These are phyloP conservation scores for Troilus luridus DNA, from an alignment of 2,888 invertebrate genomes.

Conservation along the genomic window DNA sequence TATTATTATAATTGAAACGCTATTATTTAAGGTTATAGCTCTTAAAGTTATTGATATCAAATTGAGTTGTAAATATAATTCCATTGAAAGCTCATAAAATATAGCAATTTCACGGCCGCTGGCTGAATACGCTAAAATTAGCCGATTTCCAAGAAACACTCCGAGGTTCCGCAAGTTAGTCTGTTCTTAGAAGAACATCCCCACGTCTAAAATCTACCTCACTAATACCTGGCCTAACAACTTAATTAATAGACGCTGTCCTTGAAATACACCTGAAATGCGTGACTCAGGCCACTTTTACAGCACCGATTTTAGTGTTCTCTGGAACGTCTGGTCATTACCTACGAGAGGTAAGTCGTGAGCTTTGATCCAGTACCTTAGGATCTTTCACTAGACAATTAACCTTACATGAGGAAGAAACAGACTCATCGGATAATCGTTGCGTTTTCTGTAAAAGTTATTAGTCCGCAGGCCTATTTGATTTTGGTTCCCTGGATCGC, in stretches of 20 bases:
- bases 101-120: neutral
- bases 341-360: neutral
- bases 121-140: neutral
- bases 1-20: too few relatives aligned
- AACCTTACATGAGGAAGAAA: neutral
- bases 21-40: too few relatives aligned
- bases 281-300: neutral
- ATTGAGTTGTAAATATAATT: too few relatives aligned
- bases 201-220: slow-evolving; percentile 14
- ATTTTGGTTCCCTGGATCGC: slow-evolving; percentile 13
- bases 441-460: neutral
- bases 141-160: neutral
- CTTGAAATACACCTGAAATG: neutral
- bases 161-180: neutral
- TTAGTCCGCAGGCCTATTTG: slow-evolving; percentile 3
- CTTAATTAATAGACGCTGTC: slow-evolving; percentile 1
- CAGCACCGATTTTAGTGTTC: neutral
- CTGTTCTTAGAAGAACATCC: neutral
- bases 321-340: neutral
- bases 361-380: neutral
- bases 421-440: neutral
- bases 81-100: neutral
- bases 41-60: too few relatives aligned
- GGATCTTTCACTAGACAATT: neutral
- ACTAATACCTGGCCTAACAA: neutral